phyloP scores from a whole-genome alignment of 30 jellyfish, hydroid and myxozoan species.

The Cassiopea andromeda region DNA sequence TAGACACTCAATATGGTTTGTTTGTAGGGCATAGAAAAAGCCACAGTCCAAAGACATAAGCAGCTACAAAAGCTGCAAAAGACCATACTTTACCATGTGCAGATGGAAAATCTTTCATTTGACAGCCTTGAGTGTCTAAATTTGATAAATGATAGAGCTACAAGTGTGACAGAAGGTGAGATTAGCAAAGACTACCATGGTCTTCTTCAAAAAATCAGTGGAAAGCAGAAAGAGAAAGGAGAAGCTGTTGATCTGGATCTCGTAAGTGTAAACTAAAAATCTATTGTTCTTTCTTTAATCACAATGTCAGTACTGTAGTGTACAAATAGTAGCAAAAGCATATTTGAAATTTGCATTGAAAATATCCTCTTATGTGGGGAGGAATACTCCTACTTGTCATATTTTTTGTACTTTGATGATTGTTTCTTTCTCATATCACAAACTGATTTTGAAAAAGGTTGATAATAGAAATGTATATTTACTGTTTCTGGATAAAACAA shows the following conservation, averaged over 20 bases:
- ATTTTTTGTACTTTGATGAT: too few relatives aligned
- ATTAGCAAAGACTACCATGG: neutral
- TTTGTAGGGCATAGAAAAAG: conserved; percentile 30
- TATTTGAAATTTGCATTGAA: too few relatives aligned
- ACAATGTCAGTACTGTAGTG: too few relatives aligned
- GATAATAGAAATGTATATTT: too few relatives aligned
- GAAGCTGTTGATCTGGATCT: conserved; percentile 62
- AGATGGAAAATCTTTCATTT: neutral
- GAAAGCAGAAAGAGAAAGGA: neutral
- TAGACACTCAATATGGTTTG: neutral
- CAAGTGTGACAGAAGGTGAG: conserved; percentile 11
- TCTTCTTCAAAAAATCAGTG: conserved; percentile 12
- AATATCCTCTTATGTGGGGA: too few relatives aligned
- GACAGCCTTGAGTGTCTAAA: conserved; percentile 25
- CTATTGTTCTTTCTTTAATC: neutral
- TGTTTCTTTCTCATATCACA: too few relatives aligned
- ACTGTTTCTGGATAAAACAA: too few relatives aligned
- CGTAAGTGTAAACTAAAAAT: neutral
- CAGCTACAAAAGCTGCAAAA: conserved; percentile 48
- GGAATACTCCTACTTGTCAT: too few relatives aligned
- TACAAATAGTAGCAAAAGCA: too few relatives aligned
- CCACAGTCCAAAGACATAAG: conserved; percentile 6
- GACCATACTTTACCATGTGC: conserved; percentile 36
- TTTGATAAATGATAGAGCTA: conserved; percentile 18
- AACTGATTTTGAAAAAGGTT: too few relatives aligned